phyloP scores from a whole-genome alignment of 2,888 invertebrate species.

The Spisula solida region DNA sequence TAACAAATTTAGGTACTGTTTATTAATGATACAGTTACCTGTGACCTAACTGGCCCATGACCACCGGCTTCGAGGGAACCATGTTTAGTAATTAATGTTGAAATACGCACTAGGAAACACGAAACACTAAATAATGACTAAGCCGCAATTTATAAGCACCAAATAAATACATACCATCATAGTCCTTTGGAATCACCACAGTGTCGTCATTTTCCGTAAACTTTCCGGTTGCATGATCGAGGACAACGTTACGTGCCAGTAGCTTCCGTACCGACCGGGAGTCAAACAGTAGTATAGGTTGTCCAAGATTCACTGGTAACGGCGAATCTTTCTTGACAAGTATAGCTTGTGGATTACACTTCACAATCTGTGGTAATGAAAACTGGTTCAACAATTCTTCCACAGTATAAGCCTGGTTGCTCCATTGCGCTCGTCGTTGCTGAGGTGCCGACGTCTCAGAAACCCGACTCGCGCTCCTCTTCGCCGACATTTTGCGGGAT shows the following conservation, averaged over 20 bases:
- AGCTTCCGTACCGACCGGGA: conserved; percentile 77
- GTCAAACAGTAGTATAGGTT: conserved; percentile 78
- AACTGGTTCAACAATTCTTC: conserved; percentile 77
- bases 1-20: too few relatives aligned
- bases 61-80: too few relatives aligned
- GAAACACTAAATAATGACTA: too few relatives aligned
- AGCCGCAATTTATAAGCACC: too few relatives aligned
- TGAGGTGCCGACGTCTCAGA: conserved; percentile 56
- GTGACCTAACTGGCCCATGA: too few relatives aligned
- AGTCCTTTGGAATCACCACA: conserved; percentile 82
- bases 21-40: too few relatives aligned
- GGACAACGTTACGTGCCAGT: conserved; percentile 77
- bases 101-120: too few relatives aligned
- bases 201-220: conserved; percentile 80
- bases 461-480: conserved; percentile 62
- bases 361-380: conserved; percentile 77
- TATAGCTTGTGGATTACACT: conserved; percentile 77
- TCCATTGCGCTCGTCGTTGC: conserved; percentile 78
- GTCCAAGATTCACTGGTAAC: conserved; percentile 76
- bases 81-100: too few relatives aligned
- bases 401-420: conserved; percentile 77
- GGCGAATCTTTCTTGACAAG: conserved; percentile 70
- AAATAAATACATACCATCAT: conserved; percentile 74
- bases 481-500: conserved; percentile 53
- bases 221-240: conserved; percentile 66